Evolutionary conservation across 2,888 invertebrate genomes (phyloP), one percentile per base, ranked within the genome.

Genomic region (Synanthedon tipuliformis): DNA sequence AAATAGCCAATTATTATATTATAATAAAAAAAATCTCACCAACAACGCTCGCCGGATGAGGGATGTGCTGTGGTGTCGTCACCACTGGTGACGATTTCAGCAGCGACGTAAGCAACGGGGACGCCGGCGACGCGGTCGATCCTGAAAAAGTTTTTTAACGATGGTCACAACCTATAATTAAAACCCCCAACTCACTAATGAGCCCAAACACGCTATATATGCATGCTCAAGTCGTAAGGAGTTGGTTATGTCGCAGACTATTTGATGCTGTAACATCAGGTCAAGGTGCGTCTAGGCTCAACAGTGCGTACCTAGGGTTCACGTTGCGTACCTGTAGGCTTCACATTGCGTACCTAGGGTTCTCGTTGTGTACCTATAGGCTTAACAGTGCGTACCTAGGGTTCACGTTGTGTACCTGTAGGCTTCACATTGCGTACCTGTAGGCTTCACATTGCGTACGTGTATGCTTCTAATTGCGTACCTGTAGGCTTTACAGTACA

Each of bases 31-130:
- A 27, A 10, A 34, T 34, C 75, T 69, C 52, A 84, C 85, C 85
- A 1, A 84, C 76, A n/a, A 74, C 71, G 57, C 73, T 75, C 1
- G 82, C 81, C 0, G 86, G 87, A 40, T 86, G 87, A 0, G 81
- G 60, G 3, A 87, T 81, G 50, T 79, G 85, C 53, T 86, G 85
- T 0, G 86, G 83, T 0, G 86, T 85, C 1, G 87, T 84, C 3
- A 86, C 81, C n/a, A 82, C 86, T 0, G 86, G 73, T 49, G 88
- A 71, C n/a, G 85, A 69, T 74, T 95, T 95, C 4, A 96, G 81
- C 41, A 96, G 84, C 50, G 95, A 95, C 8, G 96, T 95, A 50
- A 96, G 84, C 49, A 96, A 79, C 0, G 95, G 95, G 0, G 92
- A 92, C 0, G 92, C 87, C 0, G 89, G 90, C 3, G 89, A 82